These are phyloP conservation scores for Hipparchia sbordonii DNA, from an alignment of 2,888 invertebrate genomes.

Conservation along the genomic window DNA sequence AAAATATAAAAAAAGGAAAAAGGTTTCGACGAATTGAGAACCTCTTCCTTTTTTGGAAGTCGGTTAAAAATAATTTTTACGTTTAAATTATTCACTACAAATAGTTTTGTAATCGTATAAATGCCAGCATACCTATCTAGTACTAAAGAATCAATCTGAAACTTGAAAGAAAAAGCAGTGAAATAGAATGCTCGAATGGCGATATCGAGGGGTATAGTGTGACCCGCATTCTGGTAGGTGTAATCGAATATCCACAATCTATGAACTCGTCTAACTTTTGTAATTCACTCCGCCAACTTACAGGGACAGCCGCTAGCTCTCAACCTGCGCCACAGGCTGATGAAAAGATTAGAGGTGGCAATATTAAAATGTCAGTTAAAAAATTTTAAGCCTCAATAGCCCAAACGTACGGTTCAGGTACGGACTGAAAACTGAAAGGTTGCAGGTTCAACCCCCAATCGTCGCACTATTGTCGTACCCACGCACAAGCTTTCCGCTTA, in stretches of 20 bases:
- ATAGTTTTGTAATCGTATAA: no score
- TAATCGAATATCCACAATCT: conserved; percentile 36
- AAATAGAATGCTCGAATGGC: conserved; percentile 20
- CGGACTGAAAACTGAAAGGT: no score
- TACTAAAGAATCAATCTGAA: background rate
- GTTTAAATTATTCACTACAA: no score
- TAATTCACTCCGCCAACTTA: conserved; percentile 75
- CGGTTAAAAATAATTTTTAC: no score
- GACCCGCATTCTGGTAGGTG: conserved; percentile 31
- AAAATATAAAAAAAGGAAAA: no score
- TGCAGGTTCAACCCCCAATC: no score
- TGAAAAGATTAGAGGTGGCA: conserved; percentile 21
- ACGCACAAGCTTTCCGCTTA: no score
- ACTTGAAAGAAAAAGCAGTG: background rate
- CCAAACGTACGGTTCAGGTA: background rate
- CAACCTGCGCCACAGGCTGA: conserved; percentile 46
- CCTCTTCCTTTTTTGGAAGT: no score
- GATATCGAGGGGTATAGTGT: conserved; percentile 34
- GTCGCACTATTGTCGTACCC: no score
- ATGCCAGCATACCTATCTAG: no score
- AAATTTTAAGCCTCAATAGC: background rate
- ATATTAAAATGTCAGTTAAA: background rate
- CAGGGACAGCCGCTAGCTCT: conserved; percentile 69
- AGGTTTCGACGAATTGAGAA: no score
- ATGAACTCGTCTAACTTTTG: conserved; percentile 76